Evolutionary conservation across 2,888 invertebrate genomes (phyloP), one percentile per base, ranked within the genome.

Genomic region (Trichopoda pennipes): DNA sequence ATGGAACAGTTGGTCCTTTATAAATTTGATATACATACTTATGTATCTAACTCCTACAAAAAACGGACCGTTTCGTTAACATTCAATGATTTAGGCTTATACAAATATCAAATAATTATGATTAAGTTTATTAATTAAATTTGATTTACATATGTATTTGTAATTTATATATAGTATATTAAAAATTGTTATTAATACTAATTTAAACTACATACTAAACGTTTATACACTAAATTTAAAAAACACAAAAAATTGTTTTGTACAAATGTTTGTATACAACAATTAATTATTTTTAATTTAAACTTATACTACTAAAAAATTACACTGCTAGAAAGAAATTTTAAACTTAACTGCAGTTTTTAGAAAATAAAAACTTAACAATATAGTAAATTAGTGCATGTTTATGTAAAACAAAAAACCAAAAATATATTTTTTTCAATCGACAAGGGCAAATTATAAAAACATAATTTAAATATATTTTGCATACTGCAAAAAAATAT

Each of bases 231-330:
- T 79, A 82, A 79, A 61, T 51, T 79, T 75, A 4, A 79, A 74
- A 53, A 75, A 58, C 28, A 28, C n/a, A n/a, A n/a, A 60, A 17
- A 55, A 58, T 73, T 28, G n/a, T 68, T 79, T 80, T 80, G 73
- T 80, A 80, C 79, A 80, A 79, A 80, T 80, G 73, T 69, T 74
- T 80, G 68, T 63, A 80, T 80, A 80, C 73, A 80, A 38, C 10
- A 38, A 12, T 38, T 60, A 51, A 53, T 69, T 53, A 17, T 55
- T 73, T 58, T 28, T 60, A 53, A 44, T 56, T 58, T 64, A 35
- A 68, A 69, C 51, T 73, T 58, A 80, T 32, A 38, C 10, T 69
- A 68, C 23, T 38, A 21, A 38, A 49, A 55, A 68, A 72, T 63
- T 72, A 70, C 12, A 51, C 49, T 66, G 53, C 51, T 69, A 73